Conservation (phyloP, 2,797 vertebrate genomes). For the Tachyglossus aculeatus region DNA sequence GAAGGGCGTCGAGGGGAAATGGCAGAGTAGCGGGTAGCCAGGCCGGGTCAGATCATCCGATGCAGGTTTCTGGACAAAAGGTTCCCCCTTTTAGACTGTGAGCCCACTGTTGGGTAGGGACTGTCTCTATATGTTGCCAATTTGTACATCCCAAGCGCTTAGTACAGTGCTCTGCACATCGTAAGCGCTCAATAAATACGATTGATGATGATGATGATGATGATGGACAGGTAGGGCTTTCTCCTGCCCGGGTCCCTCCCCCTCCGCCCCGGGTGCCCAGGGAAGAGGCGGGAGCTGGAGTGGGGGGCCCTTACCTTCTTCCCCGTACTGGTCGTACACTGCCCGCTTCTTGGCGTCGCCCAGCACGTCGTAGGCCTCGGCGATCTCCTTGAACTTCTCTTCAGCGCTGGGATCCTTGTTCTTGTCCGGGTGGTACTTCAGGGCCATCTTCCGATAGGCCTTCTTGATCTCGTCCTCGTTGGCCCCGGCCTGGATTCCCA, state of each 20-base stretch:
- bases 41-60: too few relatives aligned
- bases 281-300: not conserved
- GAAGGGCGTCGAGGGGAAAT: too few relatives aligned
- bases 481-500: constrained; percentile 91
- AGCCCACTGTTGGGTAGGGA: too few relatives aligned
- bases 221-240: too few relatives aligned
- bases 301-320: constrained; percentile 87
- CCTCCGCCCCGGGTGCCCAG: not conserved
- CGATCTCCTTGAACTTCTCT: constrained; percentile 98
- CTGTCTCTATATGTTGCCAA: too few relatives aligned
- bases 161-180: too few relatives aligned
- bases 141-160: too few relatives aligned
- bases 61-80: too few relatives aligned
- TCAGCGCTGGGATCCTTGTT: constrained; percentile 94
- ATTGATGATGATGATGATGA: too few relatives aligned
- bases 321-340: constrained; percentile 95
- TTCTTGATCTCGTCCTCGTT: constrained; percentile 98
- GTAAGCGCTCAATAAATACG: too few relatives aligned
- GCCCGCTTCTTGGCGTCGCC: constrained; percentile 96
- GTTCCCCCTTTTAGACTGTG: too few relatives aligned
- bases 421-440: constrained; percentile 97
- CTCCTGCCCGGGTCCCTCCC: not conserved
- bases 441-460: constrained; percentile 95
- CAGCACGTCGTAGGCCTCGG: constrained; percentile 96
- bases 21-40: too few relatives aligned